Evolutionary conservation across 2,113 vertebrate species (phyloP).

Genomic region (Urocitellus parryii): DNA sequence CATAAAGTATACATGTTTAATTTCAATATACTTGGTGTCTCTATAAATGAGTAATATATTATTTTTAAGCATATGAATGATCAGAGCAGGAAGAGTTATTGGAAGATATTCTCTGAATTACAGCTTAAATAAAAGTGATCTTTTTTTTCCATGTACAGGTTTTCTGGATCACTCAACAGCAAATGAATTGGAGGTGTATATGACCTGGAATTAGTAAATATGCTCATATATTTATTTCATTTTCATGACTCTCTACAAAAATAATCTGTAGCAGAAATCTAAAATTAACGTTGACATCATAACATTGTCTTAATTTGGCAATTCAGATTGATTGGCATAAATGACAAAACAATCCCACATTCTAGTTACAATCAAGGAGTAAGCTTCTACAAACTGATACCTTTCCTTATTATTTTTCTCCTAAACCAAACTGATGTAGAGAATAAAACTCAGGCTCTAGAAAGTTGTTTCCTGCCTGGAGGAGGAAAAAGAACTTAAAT

Average conservation of each 20-base stretch:
- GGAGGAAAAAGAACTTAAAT: neutral
- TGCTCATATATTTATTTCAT: constrained; percentile 29
- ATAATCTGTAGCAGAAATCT: constrained; percentile 55
- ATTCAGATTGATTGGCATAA: constrained; percentile 65
- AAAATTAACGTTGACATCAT: constrained; percentile 50
- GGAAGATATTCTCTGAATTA: neutral
- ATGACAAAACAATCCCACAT: constrained; percentile 69
- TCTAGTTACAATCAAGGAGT: constrained; percentile 33
- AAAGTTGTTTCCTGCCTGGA: neutral
- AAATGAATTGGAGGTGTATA: neutral
- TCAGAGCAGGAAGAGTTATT: constrained; percentile 31
- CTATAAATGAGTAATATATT: neutral
- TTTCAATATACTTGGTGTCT: neutral
- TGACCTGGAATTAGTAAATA: constrained; percentile 48
- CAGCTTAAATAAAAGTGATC: neutral
- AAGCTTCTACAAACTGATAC: constrained; percentile 58
- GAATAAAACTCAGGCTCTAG: neutral
- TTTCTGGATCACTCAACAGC: neutral
- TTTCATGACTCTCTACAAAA: constrained; percentile 37
- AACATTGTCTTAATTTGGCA: constrained; percentile 65
- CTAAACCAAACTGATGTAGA: constrained; percentile 20
- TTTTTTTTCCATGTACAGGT: constrained; percentile 28
- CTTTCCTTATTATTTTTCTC: constrained; percentile 48
- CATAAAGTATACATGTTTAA: constrained; percentile 55
- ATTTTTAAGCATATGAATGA: constrained; percentile 45